These are phyloP conservation scores for Cerastis rubricosa DNA, from an alignment of 2,888 invertebrate species.

Conservation along the genomic window DNA sequence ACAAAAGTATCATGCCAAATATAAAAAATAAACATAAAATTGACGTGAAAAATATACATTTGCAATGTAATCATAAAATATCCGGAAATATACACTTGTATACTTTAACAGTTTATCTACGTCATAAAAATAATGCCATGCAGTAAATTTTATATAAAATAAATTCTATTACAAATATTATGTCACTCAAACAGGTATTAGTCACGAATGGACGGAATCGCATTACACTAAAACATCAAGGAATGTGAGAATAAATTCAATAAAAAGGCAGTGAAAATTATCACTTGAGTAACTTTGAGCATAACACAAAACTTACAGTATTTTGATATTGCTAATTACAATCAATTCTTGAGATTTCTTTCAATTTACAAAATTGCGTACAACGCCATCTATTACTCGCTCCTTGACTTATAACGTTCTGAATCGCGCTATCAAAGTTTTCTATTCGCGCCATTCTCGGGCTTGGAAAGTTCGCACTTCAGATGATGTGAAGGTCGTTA, in stretches of 20 bases:
- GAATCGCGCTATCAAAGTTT: constrained; percentile 25
- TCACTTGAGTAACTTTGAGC: constrained; percentile 76
- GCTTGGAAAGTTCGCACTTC: constrained; percentile 90
- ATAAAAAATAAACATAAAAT: constrained; percentile 9
- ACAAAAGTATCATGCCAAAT: constrained; percentile 38
- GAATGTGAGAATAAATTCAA: constrained; percentile 61
- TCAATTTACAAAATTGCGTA: constrained; percentile 53
- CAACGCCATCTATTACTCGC: constrained; percentile 52
- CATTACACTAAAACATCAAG: constrained; percentile 53
- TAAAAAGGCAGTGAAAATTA: constrained; percentile 75
- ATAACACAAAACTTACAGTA: constrained; percentile 55
- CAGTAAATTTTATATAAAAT: constrained; percentile 49
- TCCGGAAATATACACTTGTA: constrained; percentile 43
- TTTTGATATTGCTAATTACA: constrained; percentile 42
- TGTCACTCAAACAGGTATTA: constrained; percentile 76
- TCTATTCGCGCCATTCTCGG: constrained; percentile 86
- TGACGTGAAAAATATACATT: constrained; percentile 40
- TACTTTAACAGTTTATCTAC: constrained; percentile 23
- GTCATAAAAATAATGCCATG: constrained; percentile 31
- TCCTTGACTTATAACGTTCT: constrained; percentile 38
- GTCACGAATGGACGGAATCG: constrained; percentile 70
- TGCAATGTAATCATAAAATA: constrained; percentile 6
- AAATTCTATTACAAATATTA: constrained; percentile 67
- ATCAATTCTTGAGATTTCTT: constrained; percentile 49
- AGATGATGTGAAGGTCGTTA: constrained; percentile 88